These are phyloP conservation scores for Brachylomia viminalis DNA, from an alignment of 2,888 invertebrate species.

Conservation along the genomic window DNA sequence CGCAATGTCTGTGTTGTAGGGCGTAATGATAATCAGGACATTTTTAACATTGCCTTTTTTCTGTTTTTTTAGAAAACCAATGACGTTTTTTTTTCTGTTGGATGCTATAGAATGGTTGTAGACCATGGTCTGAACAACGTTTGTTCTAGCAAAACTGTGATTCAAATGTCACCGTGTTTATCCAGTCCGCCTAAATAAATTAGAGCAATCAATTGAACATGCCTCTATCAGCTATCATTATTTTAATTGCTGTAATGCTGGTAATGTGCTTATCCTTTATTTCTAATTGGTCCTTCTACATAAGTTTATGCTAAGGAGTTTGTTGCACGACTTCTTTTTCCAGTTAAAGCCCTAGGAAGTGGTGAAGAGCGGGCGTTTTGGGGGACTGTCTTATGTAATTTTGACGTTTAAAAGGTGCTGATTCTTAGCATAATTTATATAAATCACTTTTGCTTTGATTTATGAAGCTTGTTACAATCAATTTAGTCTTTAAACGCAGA, in stretches of 20 bases:
- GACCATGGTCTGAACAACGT: no score
- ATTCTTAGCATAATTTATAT: neutral
- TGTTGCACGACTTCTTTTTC: neutral
- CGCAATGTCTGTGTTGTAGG: no score
- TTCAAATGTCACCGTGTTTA: no score
- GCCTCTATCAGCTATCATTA: conserved; percentile 9
- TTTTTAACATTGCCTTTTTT: no score
- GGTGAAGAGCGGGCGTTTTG: neutral
- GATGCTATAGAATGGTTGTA: no score
- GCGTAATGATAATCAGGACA: no score
- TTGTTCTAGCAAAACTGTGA: no score
- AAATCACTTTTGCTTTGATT: neutral
- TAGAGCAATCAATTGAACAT: conserved; percentile 13
- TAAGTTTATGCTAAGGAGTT: neutral
- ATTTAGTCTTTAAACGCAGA: neutral
- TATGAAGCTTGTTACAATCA: neutral
- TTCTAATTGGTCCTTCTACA: neutral
- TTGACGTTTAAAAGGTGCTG: neutral
- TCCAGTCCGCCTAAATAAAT: conserved; percentile 23
- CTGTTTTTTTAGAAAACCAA: no score
- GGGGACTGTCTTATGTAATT: neutral
- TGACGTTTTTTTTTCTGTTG: no score
- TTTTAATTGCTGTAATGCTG: neutral
- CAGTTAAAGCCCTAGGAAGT: neutral
- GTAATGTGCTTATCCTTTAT: neutral